Base-by-base conservation (phyloP, 2,113 vertebrate species). In the Dipodomys ordii region DNA sequence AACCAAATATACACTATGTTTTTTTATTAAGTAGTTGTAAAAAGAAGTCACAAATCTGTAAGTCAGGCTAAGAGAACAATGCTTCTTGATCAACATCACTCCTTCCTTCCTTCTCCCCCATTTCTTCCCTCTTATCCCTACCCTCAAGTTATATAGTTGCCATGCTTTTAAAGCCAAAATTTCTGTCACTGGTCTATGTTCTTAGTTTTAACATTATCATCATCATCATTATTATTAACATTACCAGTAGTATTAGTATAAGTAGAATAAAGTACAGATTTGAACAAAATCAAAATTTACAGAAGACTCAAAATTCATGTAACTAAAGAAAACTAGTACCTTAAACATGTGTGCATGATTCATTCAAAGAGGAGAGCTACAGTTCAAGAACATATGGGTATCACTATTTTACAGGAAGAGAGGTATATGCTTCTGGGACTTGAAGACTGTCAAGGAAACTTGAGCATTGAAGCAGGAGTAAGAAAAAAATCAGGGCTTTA, bases 261-360 rank as follows among this genome's bases (percentile, higher is more conserved):
- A 73, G 76, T 77, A 81, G 62, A 94, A 94, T 22, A 73, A 92
- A 83, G 30, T 83, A 92, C 19, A 27, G 13, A 44, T 87, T 30
- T 92, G 35, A 93, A 49, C 35, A 39, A 91, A 83, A 22, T 83
- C 13, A 95, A 85, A 81, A 65, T 69, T 90, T 62, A 30, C 27
- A 74, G 30, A 86, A 22, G 32, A 60, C 57, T 76, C 28, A 49
- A 76, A 88, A 67, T 67, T 2, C 62, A 87, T 22, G 4, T 28
- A 35, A 72, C 39, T 53, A 57, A 19, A 88, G 39, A 82, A 83
- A 82, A 22, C 4, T 73, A 44, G 39, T 20, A 86, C 64, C 1
- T 44, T 30, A 39, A 5, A 39, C 39, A 39, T 39, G 4, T 39
- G 39, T 39, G 5, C 39, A 39, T 39, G 39, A 39, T 6, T 39